A percentile compares a stretch with the other conserved stretches of the same genome.
Conservation (phyloP, 1,140 invertebrate species). For the Oscheius sp. region DNA sequence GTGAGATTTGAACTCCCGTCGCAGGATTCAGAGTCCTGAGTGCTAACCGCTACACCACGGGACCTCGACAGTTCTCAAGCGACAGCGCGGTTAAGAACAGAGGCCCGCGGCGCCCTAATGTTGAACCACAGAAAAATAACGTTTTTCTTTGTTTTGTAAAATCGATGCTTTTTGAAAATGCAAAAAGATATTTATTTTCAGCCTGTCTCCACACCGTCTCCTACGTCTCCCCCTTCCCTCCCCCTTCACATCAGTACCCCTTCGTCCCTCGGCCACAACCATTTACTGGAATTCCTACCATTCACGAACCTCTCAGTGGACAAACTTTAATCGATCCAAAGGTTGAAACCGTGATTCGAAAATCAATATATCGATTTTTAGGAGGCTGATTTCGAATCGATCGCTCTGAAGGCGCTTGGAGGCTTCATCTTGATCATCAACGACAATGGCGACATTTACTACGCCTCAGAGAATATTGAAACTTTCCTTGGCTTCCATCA, state of each 20-base stretch:
- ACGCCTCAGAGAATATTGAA: constrained; percentile 96
- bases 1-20: constrained; percentile 80
- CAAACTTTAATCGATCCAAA: constrained; percentile 16
- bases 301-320: constrained; percentile 1
- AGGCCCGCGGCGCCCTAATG: too few relatives aligned
- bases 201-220: constrained; percentile 29
- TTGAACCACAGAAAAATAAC: too few relatives aligned
- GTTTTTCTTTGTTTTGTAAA: too few relatives aligned
- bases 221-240: constrained; percentile 18
- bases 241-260: constrained; percentile 16
- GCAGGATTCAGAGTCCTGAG: constrained; percentile 86
- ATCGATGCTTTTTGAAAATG: too few relatives aligned
- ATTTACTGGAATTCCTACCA: constrained; percentile 21
- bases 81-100: too few relatives aligned
- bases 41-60: constrained; percentile 86
- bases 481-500: constrained; percentile 99
- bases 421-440: constrained; percentile 97
- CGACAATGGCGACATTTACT: constrained; percentile 97
- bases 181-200: too few relatives aligned
- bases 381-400: constrained; percentile 28
- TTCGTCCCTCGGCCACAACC: constrained; percentile 15
- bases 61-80: too few relatives aligned
- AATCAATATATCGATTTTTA: constrained; percentile 11
- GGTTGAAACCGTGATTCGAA: not conserved
- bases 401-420: constrained; percentile 75